Conservation (phyloP, 2,888 invertebrate genomes). For the Lithophane socia region DNA sequence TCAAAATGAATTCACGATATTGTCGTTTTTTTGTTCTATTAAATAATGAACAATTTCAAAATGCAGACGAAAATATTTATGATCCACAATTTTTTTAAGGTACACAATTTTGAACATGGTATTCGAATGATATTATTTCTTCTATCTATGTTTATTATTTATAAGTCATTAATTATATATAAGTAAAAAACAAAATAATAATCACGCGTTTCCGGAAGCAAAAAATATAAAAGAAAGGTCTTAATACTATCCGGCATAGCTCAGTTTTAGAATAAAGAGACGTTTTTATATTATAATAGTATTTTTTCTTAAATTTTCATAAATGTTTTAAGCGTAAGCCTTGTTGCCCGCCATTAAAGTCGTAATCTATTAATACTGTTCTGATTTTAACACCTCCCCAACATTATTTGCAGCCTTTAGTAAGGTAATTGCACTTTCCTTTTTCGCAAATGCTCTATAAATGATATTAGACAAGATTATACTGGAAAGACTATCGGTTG, state of each 20-base stretch:
- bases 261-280: slow-evolving; percentile 85
- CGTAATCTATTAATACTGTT: slow-evolving; percentile 71
- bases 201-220: slow-evolving; percentile 78
- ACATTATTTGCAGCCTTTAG: slow-evolving; percentile 29
- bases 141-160: slow-evolving; percentile 62
- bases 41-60: slow-evolving; percentile 14
- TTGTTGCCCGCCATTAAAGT: slow-evolving; percentile 73
- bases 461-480: slow-evolving; percentile 17
- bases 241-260: slow-evolving; percentile 86
- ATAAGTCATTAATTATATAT: slow-evolving; percentile 33
- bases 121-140: slow-evolving; percentile 59
- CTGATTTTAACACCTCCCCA: slow-evolving; percentile 66
- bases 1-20: slow-evolving; percentile 51
- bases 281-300: slow-evolving; percentile 72
- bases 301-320: slow-evolving; percentile 68
- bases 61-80: slow-evolving; percentile 48
- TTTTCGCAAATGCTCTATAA: slow-evolving; percentile 39
- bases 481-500: slow-evolving; percentile 39
- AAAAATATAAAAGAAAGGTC: slow-evolving; percentile 71
- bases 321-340: slow-evolving; percentile 76
- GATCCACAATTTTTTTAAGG: slow-evolving; percentile 52
- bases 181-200: slow-evolving; percentile 60
- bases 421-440: slow-evolving; percentile 28
- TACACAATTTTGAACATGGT: slow-evolving; percentile 64
- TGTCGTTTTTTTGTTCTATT: slow-evolving; percentile 21